Percentiles rank a stretch among this genome's conserved stretches.
Evolutionary conservation across 2,797 vertebrate genomes (phyloP).

Genomic region (Paedocypris micromegethes): DNA sequence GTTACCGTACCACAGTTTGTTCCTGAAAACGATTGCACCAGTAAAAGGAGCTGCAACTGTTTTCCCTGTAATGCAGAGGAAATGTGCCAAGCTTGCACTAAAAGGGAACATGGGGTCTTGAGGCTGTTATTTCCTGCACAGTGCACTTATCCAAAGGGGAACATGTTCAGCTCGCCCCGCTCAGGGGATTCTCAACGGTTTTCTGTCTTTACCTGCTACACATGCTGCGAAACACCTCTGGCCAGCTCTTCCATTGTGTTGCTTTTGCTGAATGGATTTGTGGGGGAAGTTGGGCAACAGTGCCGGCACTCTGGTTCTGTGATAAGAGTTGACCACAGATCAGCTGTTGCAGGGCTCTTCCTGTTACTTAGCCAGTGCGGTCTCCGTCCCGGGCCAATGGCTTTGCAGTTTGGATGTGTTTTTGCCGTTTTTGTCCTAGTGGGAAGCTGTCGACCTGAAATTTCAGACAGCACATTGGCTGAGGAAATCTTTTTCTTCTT

Average conservation of each 20-base stretch:
- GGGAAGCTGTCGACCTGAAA: background rate
- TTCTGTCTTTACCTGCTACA: constrained; percentile 10
- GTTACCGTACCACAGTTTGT: constrained; percentile 9
- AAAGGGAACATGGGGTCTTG: constrained; percentile 55
- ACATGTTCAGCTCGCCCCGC: constrained; percentile 8
- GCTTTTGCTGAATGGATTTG: constrained; percentile 46
- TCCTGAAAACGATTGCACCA: constrained; percentile 31
- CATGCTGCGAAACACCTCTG: constrained; percentile 35
- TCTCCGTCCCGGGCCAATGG: constrained; percentile 54
- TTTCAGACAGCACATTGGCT: background rate
- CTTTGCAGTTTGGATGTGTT: constrained; percentile 26
- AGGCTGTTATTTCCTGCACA: constrained; percentile 57
- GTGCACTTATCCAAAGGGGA: constrained; percentile 49
- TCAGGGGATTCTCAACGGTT: constrained; percentile 11
- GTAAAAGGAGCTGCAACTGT: constrained; percentile 28
- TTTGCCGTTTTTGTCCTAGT: background rate
- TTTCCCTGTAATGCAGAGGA: constrained; percentile 67
- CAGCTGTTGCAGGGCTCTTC: constrained; percentile 52
- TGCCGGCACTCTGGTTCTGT: constrained; percentile 54
- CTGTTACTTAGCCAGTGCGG: constrained; percentile 50
- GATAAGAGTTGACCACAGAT: constrained; percentile 50
- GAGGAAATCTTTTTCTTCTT: too few relatives aligned
- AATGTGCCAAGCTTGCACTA: constrained; percentile 67
- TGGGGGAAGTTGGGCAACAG: constrained; percentile 62
- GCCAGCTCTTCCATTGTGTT: constrained; percentile 44